Evolutionary conservation across 1,140 invertebrate genomes (phyloP).

Genomic region (Cryptotermes secundus): DNA sequence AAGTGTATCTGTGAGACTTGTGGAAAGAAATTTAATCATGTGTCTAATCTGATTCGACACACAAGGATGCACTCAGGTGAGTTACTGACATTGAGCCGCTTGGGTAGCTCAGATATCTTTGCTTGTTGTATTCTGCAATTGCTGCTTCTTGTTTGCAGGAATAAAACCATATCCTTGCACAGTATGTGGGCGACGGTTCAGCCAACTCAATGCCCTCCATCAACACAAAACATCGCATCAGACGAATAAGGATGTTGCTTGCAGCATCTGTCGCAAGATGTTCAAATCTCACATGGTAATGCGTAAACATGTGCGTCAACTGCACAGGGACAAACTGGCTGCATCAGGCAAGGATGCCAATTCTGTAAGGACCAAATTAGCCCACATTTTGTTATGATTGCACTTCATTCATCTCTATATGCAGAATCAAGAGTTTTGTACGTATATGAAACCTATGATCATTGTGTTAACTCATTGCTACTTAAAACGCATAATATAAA

Average conservation of each 20-base stretch:
- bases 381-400: too few species aligned
- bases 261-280: conserved; percentile 35
- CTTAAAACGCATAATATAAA: too few species aligned
- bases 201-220: conserved; percentile 38
- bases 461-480: too few species aligned
- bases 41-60: conserved; percentile 53
- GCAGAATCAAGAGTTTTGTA: too few species aligned
- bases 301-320: conserved; percentile 30
- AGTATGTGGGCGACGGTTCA: conserved; percentile 53
- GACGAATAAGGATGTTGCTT: conserved; percentile 35
- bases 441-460: too few species aligned
- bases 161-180: conserved; percentile 51
- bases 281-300: conserved; percentile 37
- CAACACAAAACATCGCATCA: conserved; percentile 46
- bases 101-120: neutral
- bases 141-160: conserved; percentile 40
- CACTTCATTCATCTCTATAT: too few species aligned
- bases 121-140: neutral
- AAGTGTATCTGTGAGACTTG: conserved; percentile 51
- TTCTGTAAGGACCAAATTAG: too few species aligned
- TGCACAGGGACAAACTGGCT: conserved; percentile 30
- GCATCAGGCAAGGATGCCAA: too few species aligned
- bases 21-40: conserved; percentile 51
- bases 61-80: conserved; percentile 49
- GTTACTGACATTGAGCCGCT: neutral